Percentiles rank a stretch among this genome's conserved stretches.
Evolutionary conservation across 1,140 invertebrate genomes (phyloP).

Genomic region (Manduca sexta): DNA sequence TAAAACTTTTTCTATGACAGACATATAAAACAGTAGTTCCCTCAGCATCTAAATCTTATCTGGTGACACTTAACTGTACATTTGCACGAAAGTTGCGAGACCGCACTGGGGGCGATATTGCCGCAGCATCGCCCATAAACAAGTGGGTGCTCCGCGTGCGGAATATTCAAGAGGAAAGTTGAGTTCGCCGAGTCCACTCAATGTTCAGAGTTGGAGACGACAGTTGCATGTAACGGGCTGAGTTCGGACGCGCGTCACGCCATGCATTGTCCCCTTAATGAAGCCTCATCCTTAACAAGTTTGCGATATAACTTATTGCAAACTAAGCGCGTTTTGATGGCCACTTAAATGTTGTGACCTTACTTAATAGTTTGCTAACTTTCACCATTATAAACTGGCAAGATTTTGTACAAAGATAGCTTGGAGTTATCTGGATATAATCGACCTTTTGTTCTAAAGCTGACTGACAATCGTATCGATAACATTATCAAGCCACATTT

Average conservation of each 20-base stretch:
- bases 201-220: slow-evolving; percentile 23
- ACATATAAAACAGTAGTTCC: no score
- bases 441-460: not conserved
- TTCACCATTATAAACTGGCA: slow-evolving; percentile 42
- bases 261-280: slow-evolving; percentile 58
- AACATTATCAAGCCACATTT: no score
- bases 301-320: slow-evolving; percentile 50
- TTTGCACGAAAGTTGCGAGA: slow-evolving; percentile 33
- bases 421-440: not conserved
- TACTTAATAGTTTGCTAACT: slow-evolving; percentile 34
- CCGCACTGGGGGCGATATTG: slow-evolving; percentile 40
- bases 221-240: slow-evolving; percentile 54
- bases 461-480: no score
- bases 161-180: slow-evolving; percentile 67
- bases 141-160: slow-evolving; percentile 31
- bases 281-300: slow-evolving; percentile 38
- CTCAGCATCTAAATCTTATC: slow-evolving; percentile 34
- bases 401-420: slow-evolving; percentile 12
- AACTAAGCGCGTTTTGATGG: slow-evolving; percentile 50
- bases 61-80: slow-evolving; percentile 34
- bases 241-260: slow-evolving; percentile 44
- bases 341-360: slow-evolving; percentile 40
- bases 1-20: no score
- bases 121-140: slow-evolving; percentile 45
- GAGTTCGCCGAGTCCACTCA: slow-evolving; percentile 33